phyloP scores from a whole-genome alignment of 2,888 invertebrate genomes.

The Thymelicus acteon region DNA sequence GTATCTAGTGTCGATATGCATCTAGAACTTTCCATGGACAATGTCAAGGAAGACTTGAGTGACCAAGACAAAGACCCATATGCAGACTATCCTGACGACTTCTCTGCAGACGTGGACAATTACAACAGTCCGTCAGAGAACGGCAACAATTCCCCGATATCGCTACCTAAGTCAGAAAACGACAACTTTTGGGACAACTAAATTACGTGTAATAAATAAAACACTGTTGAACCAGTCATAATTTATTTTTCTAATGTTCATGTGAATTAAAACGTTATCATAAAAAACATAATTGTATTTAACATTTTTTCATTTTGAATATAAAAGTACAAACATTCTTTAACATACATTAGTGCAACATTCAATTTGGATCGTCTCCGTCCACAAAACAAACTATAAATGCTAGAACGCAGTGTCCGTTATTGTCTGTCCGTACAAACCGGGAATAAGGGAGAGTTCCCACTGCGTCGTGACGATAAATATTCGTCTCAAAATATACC shows the following conservation, averaged over 20 bases:
- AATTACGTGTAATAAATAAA: conserved; percentile 52
- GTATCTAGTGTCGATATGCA: conserved; percentile 53
- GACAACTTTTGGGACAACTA: conserved; percentile 72
- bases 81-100: conserved; percentile 61
- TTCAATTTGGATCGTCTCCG: conserved; percentile 51
- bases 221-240: conserved; percentile 63
- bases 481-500: no score
- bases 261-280: conserved; percentile 63
- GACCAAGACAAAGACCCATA: conserved; percentile 47
- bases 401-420: conserved; percentile 67
- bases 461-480: no score
- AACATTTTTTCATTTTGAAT: conserved; percentile 61
- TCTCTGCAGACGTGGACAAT: conserved; percentile 67
- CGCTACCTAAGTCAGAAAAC: conserved; percentile 63
- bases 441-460: background rate
- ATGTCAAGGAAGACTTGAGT: conserved; percentile 48
- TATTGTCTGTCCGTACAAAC: conserved; percentile 44
- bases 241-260: conserved; percentile 70
- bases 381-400: conserved; percentile 58
- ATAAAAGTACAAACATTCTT: conserved; percentile 81
- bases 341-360: conserved; percentile 53
- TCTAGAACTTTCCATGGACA: conserved; percentile 50
- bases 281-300: conserved; percentile 68
- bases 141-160: conserved; percentile 59
- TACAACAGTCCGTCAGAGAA: conserved; percentile 60